These are phyloP conservation scores for Anadara kagoshimensis DNA, from an alignment of 1,140 invertebrate genomes.

Conservation along the genomic window DNA sequence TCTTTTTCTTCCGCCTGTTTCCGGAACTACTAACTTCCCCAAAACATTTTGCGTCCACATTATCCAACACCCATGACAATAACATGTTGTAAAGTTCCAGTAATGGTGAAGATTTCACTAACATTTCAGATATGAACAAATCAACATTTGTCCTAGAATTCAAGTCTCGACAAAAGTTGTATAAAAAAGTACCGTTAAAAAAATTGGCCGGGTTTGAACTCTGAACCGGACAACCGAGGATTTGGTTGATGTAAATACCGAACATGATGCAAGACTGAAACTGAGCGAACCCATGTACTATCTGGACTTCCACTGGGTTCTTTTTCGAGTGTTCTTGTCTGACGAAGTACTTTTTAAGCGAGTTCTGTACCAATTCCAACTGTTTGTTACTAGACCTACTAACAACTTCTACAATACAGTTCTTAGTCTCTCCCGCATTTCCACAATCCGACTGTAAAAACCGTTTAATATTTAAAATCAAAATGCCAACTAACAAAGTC, in stretches of 20 bases:
- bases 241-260: conserved; percentile 55
- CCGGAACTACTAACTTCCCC: background rate
- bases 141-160: conserved; percentile 48
- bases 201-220: conserved; percentile 41
- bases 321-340: conserved; percentile 47
- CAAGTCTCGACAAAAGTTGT: conserved; percentile 59
- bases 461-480: conserved; percentile 52
- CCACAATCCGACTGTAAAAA: conserved; percentile 16
- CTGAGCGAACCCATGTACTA: conserved; percentile 65
- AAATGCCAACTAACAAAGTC: conserved; percentile 52
- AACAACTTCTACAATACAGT: background rate
- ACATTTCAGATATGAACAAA: conserved; percentile 51
- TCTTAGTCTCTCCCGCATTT: background rate
- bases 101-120: conserved; percentile 41
- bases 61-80: background rate
- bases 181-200: conserved; percentile 65
- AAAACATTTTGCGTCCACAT: background rate
- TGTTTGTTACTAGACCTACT: conserved; percentile 2
- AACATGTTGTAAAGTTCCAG: conserved; percentile 8
- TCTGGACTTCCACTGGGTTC: conserved; percentile 44
- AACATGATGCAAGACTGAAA: conserved; percentile 61
- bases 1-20: conserved; percentile 1
- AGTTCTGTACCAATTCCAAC: conserved; percentile 37
- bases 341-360: conserved; percentile 49
- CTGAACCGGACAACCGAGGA: conserved; percentile 56